Base-by-base conservation (phyloP, 1,140 invertebrate genomes). In the Calliopsis andreniformis region DNA sequence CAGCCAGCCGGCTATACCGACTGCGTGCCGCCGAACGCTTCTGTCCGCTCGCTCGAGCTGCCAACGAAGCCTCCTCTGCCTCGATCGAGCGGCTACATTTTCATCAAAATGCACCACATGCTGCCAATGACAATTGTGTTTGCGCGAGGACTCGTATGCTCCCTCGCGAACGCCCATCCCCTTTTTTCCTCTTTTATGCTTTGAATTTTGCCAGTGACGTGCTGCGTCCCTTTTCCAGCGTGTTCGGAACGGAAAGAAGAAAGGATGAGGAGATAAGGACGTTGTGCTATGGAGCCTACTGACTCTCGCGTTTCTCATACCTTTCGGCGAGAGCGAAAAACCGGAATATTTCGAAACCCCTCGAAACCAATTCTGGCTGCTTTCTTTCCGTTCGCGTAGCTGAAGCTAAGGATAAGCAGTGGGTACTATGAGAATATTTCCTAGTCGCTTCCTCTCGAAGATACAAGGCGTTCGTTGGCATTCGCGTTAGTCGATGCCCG, bases 1-100 rank as follows among this genome's bases (percentile, higher is more conserved):
- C 78, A 72, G 76, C 23, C 49, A 53, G 68, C 66, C 35, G 45
- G 47, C 69, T 64, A 67, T 39, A 39, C 66, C 71, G 78, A 59
- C 69, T 56, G 61, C 42, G 55, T 59, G 62, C 76, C 58, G 35
- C 20, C 23, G 43, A 63, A 69, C 70, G 71, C 82, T 76, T 56
- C 68, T 63, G 67, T 73, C 69, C 61, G 45, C 14, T 42, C 39
- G 6, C 28, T 20, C 32, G 10, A 64, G 4, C 20, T n/a, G 5
- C 20, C n/a, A 6, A 8, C 5, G 20, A 18, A 42, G 51, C 16
- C 32, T 8, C 51, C 45, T 66, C 30, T 30, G n/a, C n/a, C 7
- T 51, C 45, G 7, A 8, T 20, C 23, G 1, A 6, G 35, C 10
- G 30, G n/a, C 18, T n/a, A 58, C n/a, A n/a, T n/a, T n/a, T 35